phyloP scores from a whole-genome alignment of 1,140 invertebrate species.

The Heliconius hewitsoni region DNA sequence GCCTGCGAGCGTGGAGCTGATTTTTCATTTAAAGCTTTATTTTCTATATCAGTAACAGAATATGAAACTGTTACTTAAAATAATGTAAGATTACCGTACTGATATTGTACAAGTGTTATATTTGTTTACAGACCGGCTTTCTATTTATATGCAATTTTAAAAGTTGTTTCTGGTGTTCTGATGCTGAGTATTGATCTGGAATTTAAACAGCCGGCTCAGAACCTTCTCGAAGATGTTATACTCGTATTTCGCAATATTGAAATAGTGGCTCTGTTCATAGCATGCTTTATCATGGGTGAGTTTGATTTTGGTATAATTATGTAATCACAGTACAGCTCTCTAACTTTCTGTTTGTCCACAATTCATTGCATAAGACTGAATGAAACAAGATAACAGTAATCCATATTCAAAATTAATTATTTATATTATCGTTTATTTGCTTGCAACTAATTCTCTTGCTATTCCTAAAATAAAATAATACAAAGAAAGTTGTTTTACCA shows the following conservation, averaged over 20 bases:
- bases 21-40: background rate
- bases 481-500: background rate
- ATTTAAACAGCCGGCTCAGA: constrained; percentile 88
- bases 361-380: too few species aligned
- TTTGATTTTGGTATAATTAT: constrained; percentile 20
- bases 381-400: too few species aligned
- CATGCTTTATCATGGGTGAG: constrained; percentile 88
- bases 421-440: background rate
- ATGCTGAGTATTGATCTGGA: constrained; percentile 89
- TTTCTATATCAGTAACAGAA: background rate
- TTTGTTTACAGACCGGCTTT: constrained; percentile 86
- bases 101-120: constrained; percentile 2
- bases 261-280: constrained; percentile 87
- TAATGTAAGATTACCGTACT: constrained; percentile 9
- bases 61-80: background rate
- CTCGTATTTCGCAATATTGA: constrained; percentile 87
- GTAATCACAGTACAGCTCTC: background rate
- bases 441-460: background rate
- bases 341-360: too few species aligned
- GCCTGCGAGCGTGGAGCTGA: too few species aligned
- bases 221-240: constrained; percentile 87
- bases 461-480: background rate
- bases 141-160: constrained; percentile 88
- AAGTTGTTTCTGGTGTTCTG: constrained; percentile 84
- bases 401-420: too few species aligned